Percentiles rank a stretch among this genome's conserved stretches.
These are phyloP conservation scores for Psix sp. DNA, from an alignment of 1,140 invertebrate species.

Conservation along the genomic window DNA sequence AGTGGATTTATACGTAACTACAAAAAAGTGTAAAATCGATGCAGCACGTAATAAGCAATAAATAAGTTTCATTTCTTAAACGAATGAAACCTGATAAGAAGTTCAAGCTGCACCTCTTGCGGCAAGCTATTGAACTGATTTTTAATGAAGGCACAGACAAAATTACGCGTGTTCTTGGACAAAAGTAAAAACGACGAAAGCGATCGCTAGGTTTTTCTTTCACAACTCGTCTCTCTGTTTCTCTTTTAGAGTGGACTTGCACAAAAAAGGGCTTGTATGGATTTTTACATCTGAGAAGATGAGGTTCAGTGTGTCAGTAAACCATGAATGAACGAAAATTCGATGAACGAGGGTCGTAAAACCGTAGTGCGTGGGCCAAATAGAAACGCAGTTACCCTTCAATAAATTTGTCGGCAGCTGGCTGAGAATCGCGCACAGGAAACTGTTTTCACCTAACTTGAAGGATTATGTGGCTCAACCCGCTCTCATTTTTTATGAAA, in stretches of 20 bases:
- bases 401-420: conserved; percentile 38
- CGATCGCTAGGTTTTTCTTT: conserved; percentile 7
- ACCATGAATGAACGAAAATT: conserved; percentile 44
- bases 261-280: not conserved
- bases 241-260: conserved; percentile 3
- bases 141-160: conserved; percentile 28
- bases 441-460: conserved; percentile 72
- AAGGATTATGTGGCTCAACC: conserved; percentile 69
- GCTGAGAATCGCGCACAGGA: conserved; percentile 50
- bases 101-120: conserved; percentile 5
- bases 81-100: conserved; percentile 24
- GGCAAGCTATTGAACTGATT: conserved; percentile 20
- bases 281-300: not conserved
- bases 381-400: conserved; percentile 29
- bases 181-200: conserved; percentile 26
- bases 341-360: conserved; percentile 52
- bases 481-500: conserved; percentile 46
- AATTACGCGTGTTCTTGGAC: conserved; percentile 2
- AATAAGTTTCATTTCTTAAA: conserved; percentile 27
- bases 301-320: conserved; percentile 24
- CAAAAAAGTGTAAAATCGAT: conserved; percentile 21
- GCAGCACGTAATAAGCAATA: conserved; percentile 36
- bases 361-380: conserved; percentile 38
- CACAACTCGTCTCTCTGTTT: not conserved
- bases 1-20: conserved; percentile 9